These are phyloP conservation scores for Chionomys nivalis DNA, from an alignment of 2,113 vertebrate species.

Conservation along the genomic window DNA sequence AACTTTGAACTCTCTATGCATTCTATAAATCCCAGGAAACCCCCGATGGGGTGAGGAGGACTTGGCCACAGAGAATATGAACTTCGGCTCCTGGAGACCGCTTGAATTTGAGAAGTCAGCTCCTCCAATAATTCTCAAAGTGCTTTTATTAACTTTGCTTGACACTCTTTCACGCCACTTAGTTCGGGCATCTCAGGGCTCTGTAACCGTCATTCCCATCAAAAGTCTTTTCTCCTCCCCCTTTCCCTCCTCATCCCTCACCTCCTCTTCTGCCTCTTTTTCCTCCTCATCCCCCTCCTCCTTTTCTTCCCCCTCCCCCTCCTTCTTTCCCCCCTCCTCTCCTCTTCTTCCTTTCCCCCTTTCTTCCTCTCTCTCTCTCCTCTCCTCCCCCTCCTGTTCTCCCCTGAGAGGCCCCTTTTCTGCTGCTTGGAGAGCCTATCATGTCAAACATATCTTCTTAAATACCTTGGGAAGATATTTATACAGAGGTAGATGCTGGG, in stretches of 20 bases:
- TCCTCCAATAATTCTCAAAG: not conserved
- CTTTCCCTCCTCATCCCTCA: not conserved
- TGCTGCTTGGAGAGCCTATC: not conserved
- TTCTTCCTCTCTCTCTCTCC: no score
- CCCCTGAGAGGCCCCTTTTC: not conserved
- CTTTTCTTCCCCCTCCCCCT: no score
- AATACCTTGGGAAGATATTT: not conserved
- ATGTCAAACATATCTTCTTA: not conserved
- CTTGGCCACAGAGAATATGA: not conserved
- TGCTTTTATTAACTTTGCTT: not conserved
- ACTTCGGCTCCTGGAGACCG: not conserved
- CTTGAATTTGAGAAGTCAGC: not conserved
- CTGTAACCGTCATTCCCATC: not conserved
- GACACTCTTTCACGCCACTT: not conserved
- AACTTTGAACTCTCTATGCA: slow-evolving; percentile 50
- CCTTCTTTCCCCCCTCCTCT: not conserved
- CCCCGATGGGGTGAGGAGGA: slow-evolving; percentile 48
- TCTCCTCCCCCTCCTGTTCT: no score
- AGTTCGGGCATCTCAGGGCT: not conserved
- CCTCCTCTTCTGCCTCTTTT: not conserved
- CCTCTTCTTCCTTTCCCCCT: not conserved
- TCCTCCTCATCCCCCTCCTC: not conserved
- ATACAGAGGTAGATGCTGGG: not conserved
- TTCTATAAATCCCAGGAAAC: slow-evolving; percentile 64
- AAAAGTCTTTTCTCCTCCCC: not conserved